Conservation (phyloP, 92 coral and sea anemone genomes). For the Desmophyllum pertusum region DNA sequence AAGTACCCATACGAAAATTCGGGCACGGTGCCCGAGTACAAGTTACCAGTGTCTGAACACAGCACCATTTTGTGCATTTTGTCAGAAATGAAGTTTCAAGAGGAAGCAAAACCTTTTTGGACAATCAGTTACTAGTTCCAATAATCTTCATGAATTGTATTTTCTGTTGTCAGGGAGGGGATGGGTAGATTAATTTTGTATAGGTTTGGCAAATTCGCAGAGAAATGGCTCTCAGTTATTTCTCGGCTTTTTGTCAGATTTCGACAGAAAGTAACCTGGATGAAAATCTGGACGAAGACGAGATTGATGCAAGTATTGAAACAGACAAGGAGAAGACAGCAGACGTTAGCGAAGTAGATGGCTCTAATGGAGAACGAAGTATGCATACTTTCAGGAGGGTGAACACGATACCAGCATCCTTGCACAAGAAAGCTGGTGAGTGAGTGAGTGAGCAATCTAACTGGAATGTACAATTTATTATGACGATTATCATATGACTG, state of each 20-base stretch:
- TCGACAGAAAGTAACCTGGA: neutral
- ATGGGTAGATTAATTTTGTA: too few species aligned
- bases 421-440: constrained; percentile 19
- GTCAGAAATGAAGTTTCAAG: too few species aligned
- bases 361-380: neutral
- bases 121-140: too few species aligned
- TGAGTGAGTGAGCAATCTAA: neutral
- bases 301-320: neutral
- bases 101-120: too few species aligned
- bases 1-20: too few species aligned
- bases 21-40: too few species aligned
- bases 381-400: constrained; percentile 1
- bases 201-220: too few species aligned
- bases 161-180: too few species aligned
- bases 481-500: neutral
- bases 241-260: neutral
- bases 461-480: neutral
- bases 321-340: neutral
- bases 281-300: constrained; percentile 12
- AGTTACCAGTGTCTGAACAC: too few species aligned
- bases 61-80: too few species aligned
- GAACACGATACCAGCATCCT: constrained; percentile 5
- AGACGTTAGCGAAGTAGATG: neutral
- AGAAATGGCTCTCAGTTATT: neutral
- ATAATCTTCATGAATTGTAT: too few species aligned